Base-by-base conservation (phyloP, 2,113 vertebrate species). In the Caracal caracal region DNA sequence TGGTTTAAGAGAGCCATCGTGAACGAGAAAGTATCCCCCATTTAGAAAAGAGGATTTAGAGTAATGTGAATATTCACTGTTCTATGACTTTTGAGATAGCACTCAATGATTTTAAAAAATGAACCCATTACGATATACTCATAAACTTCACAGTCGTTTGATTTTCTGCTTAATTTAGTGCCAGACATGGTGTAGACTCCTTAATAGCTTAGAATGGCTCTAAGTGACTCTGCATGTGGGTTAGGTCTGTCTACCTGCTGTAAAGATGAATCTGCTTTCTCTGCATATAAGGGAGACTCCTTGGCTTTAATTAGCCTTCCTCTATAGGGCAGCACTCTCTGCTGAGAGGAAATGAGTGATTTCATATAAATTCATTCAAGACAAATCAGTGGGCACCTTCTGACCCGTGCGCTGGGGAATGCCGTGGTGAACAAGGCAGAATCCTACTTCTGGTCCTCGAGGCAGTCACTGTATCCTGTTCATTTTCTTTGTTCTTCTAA, bases 151-250 rank as follows among this genome's bases (percentile, higher is more conserved):
- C 12, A 90, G 19, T 63, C 37, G 10, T 85, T 92, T 93, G 47
- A 83, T 94, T 93, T 95, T 90, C 24, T 88, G 49, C 86, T 83
- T 98, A 90, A 94, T 30, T 95, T 93, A 83, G 35, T 95, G 40
- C 49, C 81, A 19, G 30, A 95, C 88, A 63, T 94, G 19, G 49
- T 90, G 73, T 76, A 80, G 56, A 84, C 15, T 63, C 15, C 66
- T 68, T 88, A 82, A 70, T 35, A 11, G 17, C 76, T 97, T 83
- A 59, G 35, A 90, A 71, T 84, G n/a, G 24, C 20, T 89, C 33
- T 70, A 33, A 93, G 51, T 47, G 49, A 75, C 66, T 70, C 37
- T 73, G 49, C 4, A 0, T 71, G 12, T 90, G n/a, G 49, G 13
- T 82, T 94, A 88, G 59, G 19, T 75, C 26, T 35, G 65, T n/a